Base-by-base conservation (phyloP, 2,888 invertebrate genomes). In the Nephrotoma appendiculata region DNA sequence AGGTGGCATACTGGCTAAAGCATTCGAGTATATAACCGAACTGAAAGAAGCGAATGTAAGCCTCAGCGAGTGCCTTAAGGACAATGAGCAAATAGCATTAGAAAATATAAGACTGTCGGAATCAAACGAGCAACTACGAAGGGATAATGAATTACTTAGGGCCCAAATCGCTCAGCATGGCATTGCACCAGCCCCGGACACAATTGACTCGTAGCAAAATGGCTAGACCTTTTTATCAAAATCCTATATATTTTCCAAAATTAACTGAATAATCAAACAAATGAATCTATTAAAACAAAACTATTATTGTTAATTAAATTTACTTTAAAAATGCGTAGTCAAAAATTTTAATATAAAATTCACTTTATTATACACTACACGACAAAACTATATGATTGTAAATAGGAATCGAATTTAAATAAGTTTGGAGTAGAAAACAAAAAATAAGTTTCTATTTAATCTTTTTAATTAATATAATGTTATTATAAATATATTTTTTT, bases 1-100 rank as follows among this genome's bases (percentile, higher is more conserved):
- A 93, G 98, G 98, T 15, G 98, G 98, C 87, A 98, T 98, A 89
- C 92, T 99, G 89, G 97, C 98, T 6, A 98, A 98, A 92, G 98
- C 98, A 0, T 98, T 98, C 91, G 98, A 98, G 90, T 97, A 98
- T 91, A 98, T 99, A 88, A 93, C 94, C 87, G 97, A 98, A 89
- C 93, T 98, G 88, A 95, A 96, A 87, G 94, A 94, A 85, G 95
- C 95, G 88, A 96, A 97, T 90, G 94, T 95, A 89, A 91, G 91
- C 88, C 89, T 91, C 86, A 90, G 90, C 87, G 90, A 90, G 89
- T 91, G 91, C 88, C 89, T 91, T 89, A 89, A 86, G 86, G 71
- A 86, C 12, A 87, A 87, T 44, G 87, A 87, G 19, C 57, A 85
- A 48, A 86, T 88, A 6, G n/a, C 19, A 44, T 44, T 41, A 42